Evolutionary conservation across 2,888 invertebrate species (phyloP).

Genomic region (Acrocyrtus sp.): DNA sequence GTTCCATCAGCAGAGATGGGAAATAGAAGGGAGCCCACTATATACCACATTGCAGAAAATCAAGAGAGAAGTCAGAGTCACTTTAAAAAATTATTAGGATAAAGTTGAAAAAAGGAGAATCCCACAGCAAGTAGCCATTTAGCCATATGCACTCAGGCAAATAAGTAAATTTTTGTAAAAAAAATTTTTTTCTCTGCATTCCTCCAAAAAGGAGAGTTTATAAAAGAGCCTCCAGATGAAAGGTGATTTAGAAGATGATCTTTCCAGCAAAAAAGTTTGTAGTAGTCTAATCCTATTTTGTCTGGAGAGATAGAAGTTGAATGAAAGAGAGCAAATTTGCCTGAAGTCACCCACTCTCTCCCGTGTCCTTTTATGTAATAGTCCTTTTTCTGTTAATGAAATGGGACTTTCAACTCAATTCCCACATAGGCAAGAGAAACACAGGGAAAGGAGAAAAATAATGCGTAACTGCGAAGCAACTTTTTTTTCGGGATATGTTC

Average conservation of each 20-base stretch:
- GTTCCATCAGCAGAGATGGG: no score
- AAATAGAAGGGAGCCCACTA: no score
- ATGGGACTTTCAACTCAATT: neutral
- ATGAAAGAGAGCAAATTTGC: neutral
- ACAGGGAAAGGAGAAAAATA: neutral
- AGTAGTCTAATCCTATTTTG: neutral
- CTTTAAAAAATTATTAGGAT: no score
- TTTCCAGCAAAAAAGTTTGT: neutral
- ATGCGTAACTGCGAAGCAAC: no score
- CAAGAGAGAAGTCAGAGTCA: no score
- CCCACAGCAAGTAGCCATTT: neutral
- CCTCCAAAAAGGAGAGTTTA: neutral
- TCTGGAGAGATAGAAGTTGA: no score
- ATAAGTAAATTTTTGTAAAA: slow-evolving; percentile 11
- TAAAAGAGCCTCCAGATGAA: neutral
- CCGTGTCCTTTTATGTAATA: neutral
- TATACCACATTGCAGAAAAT: no score
- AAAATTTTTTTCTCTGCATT: no score
- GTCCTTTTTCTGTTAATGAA: neutral
- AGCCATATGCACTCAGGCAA: slow-evolving; percentile 4
- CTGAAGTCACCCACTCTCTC: neutral
- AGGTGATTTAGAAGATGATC: neutral
- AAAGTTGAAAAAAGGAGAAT: neutral
- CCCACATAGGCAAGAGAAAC: neutral
- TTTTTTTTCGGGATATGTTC: neutral